phyloP scores from a whole-genome alignment of 2,888 invertebrate genomes.

The Tachina lurida region DNA sequence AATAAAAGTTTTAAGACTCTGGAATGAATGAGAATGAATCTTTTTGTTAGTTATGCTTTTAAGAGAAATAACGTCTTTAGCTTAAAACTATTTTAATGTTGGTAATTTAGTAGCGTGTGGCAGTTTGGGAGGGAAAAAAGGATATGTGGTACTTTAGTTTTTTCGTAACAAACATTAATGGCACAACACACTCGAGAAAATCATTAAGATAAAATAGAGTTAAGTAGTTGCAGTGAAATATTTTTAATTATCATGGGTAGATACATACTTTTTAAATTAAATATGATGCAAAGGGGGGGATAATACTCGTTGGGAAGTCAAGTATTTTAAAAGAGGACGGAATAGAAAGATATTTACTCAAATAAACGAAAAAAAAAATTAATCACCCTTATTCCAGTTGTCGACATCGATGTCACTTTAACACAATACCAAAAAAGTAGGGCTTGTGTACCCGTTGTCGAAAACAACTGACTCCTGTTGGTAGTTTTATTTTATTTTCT shows the following conservation, averaged over 20 bases:
- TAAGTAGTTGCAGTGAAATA: background rate
- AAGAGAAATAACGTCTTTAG: conserved; percentile 32
- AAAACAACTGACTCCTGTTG: too few relatives aligned
- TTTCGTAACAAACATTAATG: conserved; percentile 18
- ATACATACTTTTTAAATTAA: background rate
- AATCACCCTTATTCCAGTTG: too few relatives aligned
- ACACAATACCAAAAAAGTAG: too few relatives aligned
- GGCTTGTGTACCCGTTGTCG: too few relatives aligned
- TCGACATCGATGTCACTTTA: too few relatives aligned
- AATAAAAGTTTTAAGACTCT: conserved; percentile 31
- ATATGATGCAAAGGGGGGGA: too few relatives aligned
- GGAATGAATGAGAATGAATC: conserved; percentile 11
- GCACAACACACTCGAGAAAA: conserved; percentile 6
- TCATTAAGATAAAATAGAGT: background rate
- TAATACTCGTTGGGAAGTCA: too few relatives aligned
- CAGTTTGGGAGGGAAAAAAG: background rate
- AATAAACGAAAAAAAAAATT: too few relatives aligned
- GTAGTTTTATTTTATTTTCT: too few relatives aligned
- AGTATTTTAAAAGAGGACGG: too few relatives aligned
- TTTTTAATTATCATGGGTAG: background rate
- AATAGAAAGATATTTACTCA: too few relatives aligned
- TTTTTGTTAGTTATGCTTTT: conserved; percentile 31
- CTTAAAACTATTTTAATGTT: conserved; percentile 66
- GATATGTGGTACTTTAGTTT: background rate
- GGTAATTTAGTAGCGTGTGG: conserved; percentile 41